A percentile compares a stretch with the other conserved stretches of the same genome.
Evolutionary conservation across 2,888 invertebrate species (phyloP).

Genomic region (Eupithecia tripunctaria): DNA sequence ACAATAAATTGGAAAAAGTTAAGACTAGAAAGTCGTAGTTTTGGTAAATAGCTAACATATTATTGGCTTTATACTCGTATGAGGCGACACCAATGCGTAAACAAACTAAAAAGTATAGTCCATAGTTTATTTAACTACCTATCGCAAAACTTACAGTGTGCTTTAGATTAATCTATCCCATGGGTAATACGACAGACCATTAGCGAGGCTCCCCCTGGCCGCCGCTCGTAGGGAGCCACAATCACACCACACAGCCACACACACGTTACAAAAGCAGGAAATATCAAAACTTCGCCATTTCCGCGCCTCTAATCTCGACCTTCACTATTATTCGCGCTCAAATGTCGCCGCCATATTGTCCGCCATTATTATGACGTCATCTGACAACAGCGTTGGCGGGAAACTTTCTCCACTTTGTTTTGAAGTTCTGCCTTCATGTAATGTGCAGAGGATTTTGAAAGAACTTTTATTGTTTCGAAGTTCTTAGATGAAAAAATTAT

Average conservation of each 20-base stretch:
- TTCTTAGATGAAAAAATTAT: not conserved
- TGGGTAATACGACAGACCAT: not conserved
- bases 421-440: not conserved
- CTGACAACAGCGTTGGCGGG: slow-evolving; percentile 15
- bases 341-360: slow-evolving; percentile 18
- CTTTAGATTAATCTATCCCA: not conserved
- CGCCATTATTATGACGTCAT: slow-evolving; percentile 23
- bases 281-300: slow-evolving; percentile 29
- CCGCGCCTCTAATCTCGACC: slow-evolving; percentile 21
- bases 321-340: slow-evolving; percentile 23
- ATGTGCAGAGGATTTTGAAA: not conserved
- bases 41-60: not conserved
- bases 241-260: not conserved
- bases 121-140: not conserved
- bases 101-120: not conserved
- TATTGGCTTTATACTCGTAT: not conserved
- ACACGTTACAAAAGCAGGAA: slow-evolving; percentile 25
- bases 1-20: not conserved
- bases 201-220: not conserved
- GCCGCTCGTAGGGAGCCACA: not conserved
- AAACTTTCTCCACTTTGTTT: slow-evolving; percentile 24
- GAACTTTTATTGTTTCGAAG: not conserved
- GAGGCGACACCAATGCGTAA: not conserved
- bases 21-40: not conserved
- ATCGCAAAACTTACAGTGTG: not conserved